Evolutionary conservation across 2,888 invertebrate genomes (phyloP), one percentile per base, ranked within the genome.

Genomic region (Latheticus oryzae): DNA sequence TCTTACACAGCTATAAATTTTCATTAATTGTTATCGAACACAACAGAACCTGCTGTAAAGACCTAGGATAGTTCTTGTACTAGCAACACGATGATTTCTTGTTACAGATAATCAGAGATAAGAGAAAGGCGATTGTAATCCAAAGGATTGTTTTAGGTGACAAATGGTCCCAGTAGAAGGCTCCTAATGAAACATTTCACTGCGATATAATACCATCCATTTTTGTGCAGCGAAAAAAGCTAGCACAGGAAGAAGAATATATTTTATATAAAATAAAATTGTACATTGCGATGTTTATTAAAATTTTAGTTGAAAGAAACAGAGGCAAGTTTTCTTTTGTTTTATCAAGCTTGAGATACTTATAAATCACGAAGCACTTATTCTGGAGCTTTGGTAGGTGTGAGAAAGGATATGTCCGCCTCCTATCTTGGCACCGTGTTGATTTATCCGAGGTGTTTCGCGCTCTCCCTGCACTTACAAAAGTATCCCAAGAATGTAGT

Each of bases 391-490:
- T 52, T 30, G 30, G 52, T 32, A 43, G 42, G 43, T 43, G 47
- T 26, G 35, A 42, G n/a, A n/a, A n/a, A n/a, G 53, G 52, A 40
- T 53, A 52, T 58, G 53, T 51, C 43, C 33, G 52, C 38, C 30
- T 19, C 30, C 47, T 53, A 58, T 58, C 53, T 58, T 19, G 35
- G 43, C 52, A 58, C 37, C 30, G 33, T 58, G 58, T 58, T 58
- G 58, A 58, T 58, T 58, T 53, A 58, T 58, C 42, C 35, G 32
- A 40, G 35, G 33, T 53, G 58, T 53, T 58, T 58, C 53, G 58
- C 53, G 42, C 53, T 42, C n/a, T n/a, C 47, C 48, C 21, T 58
- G 53, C 58, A 58, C 48, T 58, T 58, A 58, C 40, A 38, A 35
- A 53, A 52, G 47, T 52, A 58, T 53, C 53, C 40, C 38, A 53